Conservation (phyloP, 2,888 invertebrate species). For the Lissonota sp. region DNA sequence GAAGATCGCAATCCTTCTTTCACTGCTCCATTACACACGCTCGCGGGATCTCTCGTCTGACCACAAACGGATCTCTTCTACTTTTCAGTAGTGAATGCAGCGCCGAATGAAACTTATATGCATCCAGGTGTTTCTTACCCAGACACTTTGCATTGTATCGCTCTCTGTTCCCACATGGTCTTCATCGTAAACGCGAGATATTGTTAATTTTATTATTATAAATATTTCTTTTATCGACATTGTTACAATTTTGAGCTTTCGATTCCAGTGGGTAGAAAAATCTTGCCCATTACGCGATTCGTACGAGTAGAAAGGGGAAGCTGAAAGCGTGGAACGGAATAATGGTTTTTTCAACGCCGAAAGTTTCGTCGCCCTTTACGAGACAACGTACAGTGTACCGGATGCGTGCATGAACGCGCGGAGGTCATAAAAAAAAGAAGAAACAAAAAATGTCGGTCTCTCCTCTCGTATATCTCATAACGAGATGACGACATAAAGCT, state of each 20-base stretch:
- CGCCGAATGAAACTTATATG: not conserved
- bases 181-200: not conserved
- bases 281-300: slow-evolving; percentile 28
- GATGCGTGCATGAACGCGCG: slow-evolving; percentile 30
- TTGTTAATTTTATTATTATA: slow-evolving; percentile 8
- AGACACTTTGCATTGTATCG: not conserved
- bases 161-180: not conserved
- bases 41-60: slow-evolving; percentile 25
- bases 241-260: slow-evolving; percentile 12
- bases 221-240: not conserved
- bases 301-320: slow-evolving; percentile 10
- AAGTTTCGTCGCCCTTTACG: slow-evolving; percentile 52
- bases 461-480: slow-evolving; percentile 58
- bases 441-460: slow-evolving; percentile 36
- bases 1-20: slow-evolving; percentile 9
- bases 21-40: slow-evolving; percentile 10
- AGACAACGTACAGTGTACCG: slow-evolving; percentile 50
- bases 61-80: slow-evolving; percentile 44
- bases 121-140: not conserved
- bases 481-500: slow-evolving; percentile 57
- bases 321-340: slow-evolving; percentile 1
- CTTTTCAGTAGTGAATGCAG: slow-evolving; percentile 32
- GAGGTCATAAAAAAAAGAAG: slow-evolving; percentile 48
- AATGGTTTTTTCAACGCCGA: slow-evolving; percentile 47
- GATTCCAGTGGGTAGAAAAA: not conserved